Evolutionary conservation across 2,113 vertebrate species (phyloP), one percentile per base, ranked within the genome.

Genomic region (Nannobrachium achirus): DNA sequence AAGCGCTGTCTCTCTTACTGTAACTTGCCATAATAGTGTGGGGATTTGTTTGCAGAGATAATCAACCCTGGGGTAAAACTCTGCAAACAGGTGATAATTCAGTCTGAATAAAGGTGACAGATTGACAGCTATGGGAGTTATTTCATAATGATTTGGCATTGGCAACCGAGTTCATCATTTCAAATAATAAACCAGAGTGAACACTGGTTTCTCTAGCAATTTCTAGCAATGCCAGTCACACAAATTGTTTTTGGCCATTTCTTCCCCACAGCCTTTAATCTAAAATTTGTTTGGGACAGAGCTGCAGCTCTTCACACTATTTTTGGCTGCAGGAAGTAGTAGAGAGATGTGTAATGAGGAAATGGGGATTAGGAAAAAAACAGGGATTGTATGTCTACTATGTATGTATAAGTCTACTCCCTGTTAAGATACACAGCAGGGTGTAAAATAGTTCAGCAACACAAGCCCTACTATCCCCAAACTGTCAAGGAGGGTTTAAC

Each of bases 301-400:
- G 63, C 44, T 42, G 61, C 44, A 50, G 64, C 33, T 70, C 62
- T 33, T 63, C 71, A 55, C 14, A 71, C 71, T 86, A 80, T 84
- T 82, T 75, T 59, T 71, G 69, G 71, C 67, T 63, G 58, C 77
- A 85, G 89, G 88, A 90, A 88, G 78, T 42, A 40, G 79, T 42
- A 40, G 79, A 82, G 84, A 75, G 80, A 85, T 80, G 69, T 84
- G 78, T 87, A 74, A 65, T 75, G 64, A 85, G 86, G 85, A 90
- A 89, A 88, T 81, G 71, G 76, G 48, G 76, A 84, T 78, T 78
- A 65, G 64, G 7, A 53, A 66, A 53, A 66, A 71, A 83, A 73
- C 60, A 48, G 60, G 73, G 62, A 73, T 33, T 77, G 82, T 88
- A 86, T 89, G 79, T 87, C 79, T 83, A 73, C 84, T 61, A 52